Evolutionary conservation across 2,888 invertebrate species (phyloP), one percentile per base, ranked within the genome.

Genomic region (Eledone cirrhosa): DNA sequence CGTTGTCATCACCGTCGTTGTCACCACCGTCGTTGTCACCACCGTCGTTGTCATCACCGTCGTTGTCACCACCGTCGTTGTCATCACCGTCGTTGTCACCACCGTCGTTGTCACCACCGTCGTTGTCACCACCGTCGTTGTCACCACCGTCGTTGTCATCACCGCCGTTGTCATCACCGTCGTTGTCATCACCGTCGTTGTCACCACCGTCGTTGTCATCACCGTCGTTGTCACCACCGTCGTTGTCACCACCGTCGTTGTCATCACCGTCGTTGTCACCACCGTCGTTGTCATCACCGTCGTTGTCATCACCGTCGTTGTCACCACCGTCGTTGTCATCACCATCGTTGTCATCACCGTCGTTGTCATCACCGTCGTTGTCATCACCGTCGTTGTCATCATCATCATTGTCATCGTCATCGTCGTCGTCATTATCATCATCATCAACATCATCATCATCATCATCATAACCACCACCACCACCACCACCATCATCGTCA

Each of bases 371-470:
- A 69, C 7, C 69, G 31, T 7, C 69, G 31, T 7, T 31, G 31
- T 7, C 69, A 69, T 69, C 69, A 69, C 31, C 8, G 31, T 69
- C 69, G 31, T 69, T 24, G 31, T 69, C 69, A 69, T 69, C 69
- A 69, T 69, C 69, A 69, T 69, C 69, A 69, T 5, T 31, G 31
- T 5, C 69, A 69, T 5, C 7, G 24, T 69, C 69, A 69, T 69
- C 69, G 27, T 7, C 4, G 31, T 24, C 69, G 4, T 69, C 69
- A 27, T 27, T 16, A 5, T 24, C 3, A 69, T 3, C 22, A 69
- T 7, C 69, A 69, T n/a, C n/a, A 69, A 19, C 27, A 3, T 31
- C 4, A n/a, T 5, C n/a, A n/a, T n/a, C n/a, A n/a, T n/a, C n/a
- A n/a, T n/a, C n/a, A n/a, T n/a, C n/a, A n/a, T n/a, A n/a, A n/a